Evolutionary conservation across 2,888 invertebrate genomes (phyloP).

Genomic region (Beris chalybata): DNA sequence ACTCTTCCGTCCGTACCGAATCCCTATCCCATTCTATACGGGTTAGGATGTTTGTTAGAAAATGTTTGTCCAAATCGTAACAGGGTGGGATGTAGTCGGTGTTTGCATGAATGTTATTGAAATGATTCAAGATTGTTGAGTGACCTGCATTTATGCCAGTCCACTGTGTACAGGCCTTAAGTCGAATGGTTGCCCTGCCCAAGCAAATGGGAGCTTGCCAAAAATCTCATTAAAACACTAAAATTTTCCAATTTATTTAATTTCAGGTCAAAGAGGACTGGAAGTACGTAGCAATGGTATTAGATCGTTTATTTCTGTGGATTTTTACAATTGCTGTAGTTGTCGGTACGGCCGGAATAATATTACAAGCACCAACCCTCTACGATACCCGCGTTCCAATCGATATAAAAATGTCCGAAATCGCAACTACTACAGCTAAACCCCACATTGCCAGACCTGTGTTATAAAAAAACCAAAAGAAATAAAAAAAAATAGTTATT

Average conservation of each 20-base stretch:
- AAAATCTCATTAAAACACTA: too few relatives aligned
- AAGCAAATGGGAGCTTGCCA: too few relatives aligned
- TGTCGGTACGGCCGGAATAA: conserved; percentile 91
- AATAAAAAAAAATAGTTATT: conserved; percentile 4
- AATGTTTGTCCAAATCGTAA: too few relatives aligned
- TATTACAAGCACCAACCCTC: conserved; percentile 90
- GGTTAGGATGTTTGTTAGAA: too few relatives aligned
- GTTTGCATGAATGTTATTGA: too few relatives aligned
- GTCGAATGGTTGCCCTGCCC: too few relatives aligned
- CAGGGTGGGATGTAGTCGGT: too few relatives aligned
- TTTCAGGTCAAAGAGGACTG: conserved; percentile 92
- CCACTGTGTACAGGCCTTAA: too few relatives aligned
- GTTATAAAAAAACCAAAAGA: conserved; percentile 48
- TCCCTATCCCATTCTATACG: too few relatives aligned
- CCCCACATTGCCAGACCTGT: conserved; percentile 62
- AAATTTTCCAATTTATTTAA: conserved; percentile 1
- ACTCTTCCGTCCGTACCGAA: too few relatives aligned
- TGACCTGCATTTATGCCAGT: too few relatives aligned
- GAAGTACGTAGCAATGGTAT: conserved; percentile 98
- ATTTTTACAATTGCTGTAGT: conserved; percentile 95
- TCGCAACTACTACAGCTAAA: conserved; percentile 85
- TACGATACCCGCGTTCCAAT: conserved; percentile 90
- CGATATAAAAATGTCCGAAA: conserved; percentile 85
- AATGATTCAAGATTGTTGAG: too few relatives aligned
- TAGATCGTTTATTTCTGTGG: conserved; percentile 95